These are phyloP conservation scores for Semnornis frantzii DNA, from an alignment of 2,113 vertebrate genomes.

Conservation along the genomic window DNA sequence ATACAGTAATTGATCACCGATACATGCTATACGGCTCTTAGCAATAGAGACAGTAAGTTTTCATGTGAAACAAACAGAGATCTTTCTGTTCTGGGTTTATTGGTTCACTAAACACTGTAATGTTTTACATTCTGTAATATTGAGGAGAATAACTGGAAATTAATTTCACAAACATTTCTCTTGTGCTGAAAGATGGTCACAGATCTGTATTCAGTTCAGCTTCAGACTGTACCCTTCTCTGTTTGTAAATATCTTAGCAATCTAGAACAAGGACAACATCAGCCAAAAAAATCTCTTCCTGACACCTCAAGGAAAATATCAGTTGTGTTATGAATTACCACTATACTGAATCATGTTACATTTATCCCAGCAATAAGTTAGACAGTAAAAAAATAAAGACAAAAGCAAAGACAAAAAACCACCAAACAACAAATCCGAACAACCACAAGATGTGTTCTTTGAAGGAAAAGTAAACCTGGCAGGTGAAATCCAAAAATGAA, in stretches of 20 bases:
- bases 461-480: constrained; percentile 36
- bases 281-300: not conserved
- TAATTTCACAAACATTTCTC: not conserved
- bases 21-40: not conserved
- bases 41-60: not conserved
- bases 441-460: not conserved
- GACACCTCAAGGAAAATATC: not conserved
- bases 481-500: not conserved
- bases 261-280: not conserved
- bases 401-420: too few relatives aligned
- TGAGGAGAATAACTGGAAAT: not conserved
- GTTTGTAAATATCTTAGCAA: not conserved
- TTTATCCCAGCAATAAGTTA: not conserved
- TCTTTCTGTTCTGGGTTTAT: not conserved
- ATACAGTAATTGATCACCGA: not conserved
- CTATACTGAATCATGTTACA: not conserved
- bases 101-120: not conserved
- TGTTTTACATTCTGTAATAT: not conserved
- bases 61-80: not conserved
- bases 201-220: not conserved
- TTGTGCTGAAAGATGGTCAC: not conserved
- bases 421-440: not conserved
- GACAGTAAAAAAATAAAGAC: not conserved
- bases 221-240: not conserved
- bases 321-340: not conserved